Conservation (phyloP, 2,797 vertebrate genomes). For the Phoxinus dragarum region DNA sequence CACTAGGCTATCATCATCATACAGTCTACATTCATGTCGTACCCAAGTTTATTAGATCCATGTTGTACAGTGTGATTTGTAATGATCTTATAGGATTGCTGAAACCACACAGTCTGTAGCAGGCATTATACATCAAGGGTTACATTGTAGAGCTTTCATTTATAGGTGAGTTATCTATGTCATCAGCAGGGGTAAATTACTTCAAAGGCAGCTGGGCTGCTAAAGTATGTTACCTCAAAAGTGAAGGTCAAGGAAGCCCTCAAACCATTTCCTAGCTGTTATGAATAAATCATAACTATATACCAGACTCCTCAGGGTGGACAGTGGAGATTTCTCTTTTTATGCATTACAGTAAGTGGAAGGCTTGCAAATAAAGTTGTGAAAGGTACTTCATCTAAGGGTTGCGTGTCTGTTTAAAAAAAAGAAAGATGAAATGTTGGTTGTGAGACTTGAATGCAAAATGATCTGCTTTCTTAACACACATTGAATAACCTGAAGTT, state of each 20-base stretch:
- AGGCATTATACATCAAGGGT: not conserved
- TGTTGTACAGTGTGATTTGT: too few relatives aligned
- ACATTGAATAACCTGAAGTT: not conserved
- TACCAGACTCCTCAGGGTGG: slow-evolving; percentile 69
- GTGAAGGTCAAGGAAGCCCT: slow-evolving; percentile 70
- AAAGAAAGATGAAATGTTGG: not conserved
- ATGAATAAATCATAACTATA: slow-evolving; percentile 78
- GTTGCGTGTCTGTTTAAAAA: not conserved
- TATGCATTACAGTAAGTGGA: slow-evolving; percentile 26
- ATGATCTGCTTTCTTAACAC: not conserved
- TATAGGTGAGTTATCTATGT: slow-evolving; percentile 5
- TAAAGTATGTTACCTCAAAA: slow-evolving; percentile 42
- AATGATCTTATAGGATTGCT: too few relatives aligned
- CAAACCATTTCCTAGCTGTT: slow-evolving; percentile 70
- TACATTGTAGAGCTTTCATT: slow-evolving; percentile 18
- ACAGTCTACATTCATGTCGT: too few relatives aligned
- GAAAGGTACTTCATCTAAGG: slow-evolving; percentile 5
- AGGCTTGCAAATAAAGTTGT: slow-evolving; percentile 36
- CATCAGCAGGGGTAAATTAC: slow-evolving; percentile 10
- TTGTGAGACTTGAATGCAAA: slow-evolving; percentile 1
- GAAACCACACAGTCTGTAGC: too few relatives aligned
- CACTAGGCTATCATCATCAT: too few relatives aligned
- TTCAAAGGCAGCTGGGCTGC: slow-evolving; percentile 36
- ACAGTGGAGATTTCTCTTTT: slow-evolving; percentile 39
- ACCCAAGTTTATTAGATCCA: too few relatives aligned